Conservation (phyloP, 2,888 invertebrate genomes). For the Lucinisca nassula region DNA sequence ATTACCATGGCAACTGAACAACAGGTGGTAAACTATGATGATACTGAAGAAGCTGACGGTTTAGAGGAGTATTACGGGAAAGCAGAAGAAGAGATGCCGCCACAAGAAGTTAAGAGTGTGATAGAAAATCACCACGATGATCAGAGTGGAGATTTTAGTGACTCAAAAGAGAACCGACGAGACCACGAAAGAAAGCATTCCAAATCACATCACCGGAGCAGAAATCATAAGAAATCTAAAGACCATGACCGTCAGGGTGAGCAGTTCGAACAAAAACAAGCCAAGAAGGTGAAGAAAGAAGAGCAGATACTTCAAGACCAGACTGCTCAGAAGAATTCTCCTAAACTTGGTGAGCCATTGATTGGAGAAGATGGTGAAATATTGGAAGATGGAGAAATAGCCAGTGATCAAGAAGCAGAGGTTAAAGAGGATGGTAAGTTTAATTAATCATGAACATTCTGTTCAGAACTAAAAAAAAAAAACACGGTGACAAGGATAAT, state of each 20-base stretch:
- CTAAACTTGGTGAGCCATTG: conserved; percentile 56
- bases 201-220: conserved; percentile 9
- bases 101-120: conserved; percentile 24
- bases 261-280: conserved; percentile 39
- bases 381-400: conserved; percentile 84
- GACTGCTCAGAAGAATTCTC: background rate
- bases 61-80: conserved; percentile 30
- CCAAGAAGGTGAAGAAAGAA: conserved; percentile 23
- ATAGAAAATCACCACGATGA: background rate
- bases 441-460: too few relatives aligned
- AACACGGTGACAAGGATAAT: too few relatives aligned
- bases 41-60: conserved; percentile 22
- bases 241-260: conserved; percentile 11
- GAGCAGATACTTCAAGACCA: conserved; percentile 18
- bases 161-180: conserved; percentile 14
- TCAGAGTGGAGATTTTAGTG: background rate
- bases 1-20: background rate
- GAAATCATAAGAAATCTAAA: background rate
- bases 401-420: conserved; percentile 74
- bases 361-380: conserved; percentile 82
- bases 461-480: too few relatives aligned
- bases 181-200: conserved; percentile 5
- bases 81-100: conserved; percentile 45
- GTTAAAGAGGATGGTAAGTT: conserved; percentile 2
- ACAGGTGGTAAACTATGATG: conserved; percentile 16